Conservation (phyloP, 2,888 invertebrate genomes). For the Dastarcus helophoroides region DNA sequence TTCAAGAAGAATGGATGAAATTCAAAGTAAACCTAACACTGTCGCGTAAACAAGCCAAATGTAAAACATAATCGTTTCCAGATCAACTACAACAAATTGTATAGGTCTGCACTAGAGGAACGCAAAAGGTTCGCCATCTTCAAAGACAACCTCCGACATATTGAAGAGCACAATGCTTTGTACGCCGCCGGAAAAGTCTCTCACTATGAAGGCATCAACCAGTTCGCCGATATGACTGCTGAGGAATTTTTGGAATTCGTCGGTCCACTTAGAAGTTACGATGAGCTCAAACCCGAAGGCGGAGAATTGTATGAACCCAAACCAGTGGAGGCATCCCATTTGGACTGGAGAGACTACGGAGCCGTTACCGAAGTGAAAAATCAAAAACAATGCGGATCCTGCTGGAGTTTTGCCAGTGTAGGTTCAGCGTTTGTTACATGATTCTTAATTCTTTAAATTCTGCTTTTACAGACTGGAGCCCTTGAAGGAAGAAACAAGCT, state of each 20-base stretch:
- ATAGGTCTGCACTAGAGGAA: constrained; percentile 5
- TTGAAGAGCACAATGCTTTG: constrained; percentile 6
- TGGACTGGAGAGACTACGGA: constrained; percentile 64
- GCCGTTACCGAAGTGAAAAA: constrained; percentile 79
- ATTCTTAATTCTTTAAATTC: too few species aligned
- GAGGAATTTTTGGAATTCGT: constrained; percentile 5
- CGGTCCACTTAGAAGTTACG: too few species aligned
- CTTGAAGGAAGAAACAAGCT: constrained; percentile 61
- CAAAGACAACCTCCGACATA: constrained; percentile 5
- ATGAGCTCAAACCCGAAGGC: neutral
- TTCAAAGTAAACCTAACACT: too few species aligned
- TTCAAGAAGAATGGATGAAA: too few species aligned
- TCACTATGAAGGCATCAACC: constrained; percentile 4
- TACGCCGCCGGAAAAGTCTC: constrained; percentile 5
- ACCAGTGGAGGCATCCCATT: too few species aligned
- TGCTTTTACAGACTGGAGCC: constrained; percentile 54
- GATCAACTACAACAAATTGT: constrained; percentile 5
- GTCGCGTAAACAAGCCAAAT: too few species aligned
- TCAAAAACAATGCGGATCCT: constrained; percentile 76
- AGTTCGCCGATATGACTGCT: constrained; percentile 4
- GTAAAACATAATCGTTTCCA: too few species aligned
- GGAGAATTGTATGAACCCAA: constrained; percentile 3
- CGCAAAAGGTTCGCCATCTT: constrained; percentile 6
- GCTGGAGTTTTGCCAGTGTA: constrained; percentile 84
- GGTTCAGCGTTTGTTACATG: constrained; percentile 29